phyloP scores from a whole-genome alignment of 2,888 invertebrate genomes.

The Tiliacea citrago region DNA sequence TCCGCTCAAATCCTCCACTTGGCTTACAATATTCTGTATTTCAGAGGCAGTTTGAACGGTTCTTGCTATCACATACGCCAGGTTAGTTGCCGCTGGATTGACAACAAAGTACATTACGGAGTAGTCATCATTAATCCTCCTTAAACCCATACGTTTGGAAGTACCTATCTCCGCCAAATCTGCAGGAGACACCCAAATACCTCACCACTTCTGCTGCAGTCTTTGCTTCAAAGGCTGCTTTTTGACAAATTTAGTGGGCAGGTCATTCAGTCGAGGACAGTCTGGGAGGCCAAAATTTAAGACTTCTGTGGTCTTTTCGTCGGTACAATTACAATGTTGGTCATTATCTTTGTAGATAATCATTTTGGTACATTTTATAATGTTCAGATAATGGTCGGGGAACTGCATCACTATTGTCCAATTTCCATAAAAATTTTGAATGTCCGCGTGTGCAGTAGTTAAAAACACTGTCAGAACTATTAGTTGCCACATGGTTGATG shows the following conservation, averaged over 20 bases:
- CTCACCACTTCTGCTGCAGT: not conserved
- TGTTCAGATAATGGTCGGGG: accelerated
- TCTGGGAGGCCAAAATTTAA: not conserved
- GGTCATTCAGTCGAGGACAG: not conserved
- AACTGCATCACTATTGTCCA: constrained; percentile 9
- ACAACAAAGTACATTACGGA: too few species aligned
- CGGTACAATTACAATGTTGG: constrained; percentile 1
- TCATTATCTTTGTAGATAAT: not conserved
- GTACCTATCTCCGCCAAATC: too few species aligned
- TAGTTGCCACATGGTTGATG: constrained; percentile 7
- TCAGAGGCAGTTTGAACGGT: constrained; percentile 16
- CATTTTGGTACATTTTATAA: not conserved
- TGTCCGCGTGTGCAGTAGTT: not conserved
- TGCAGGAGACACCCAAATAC: not conserved
- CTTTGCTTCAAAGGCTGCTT: not conserved
- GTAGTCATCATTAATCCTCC: constrained; percentile 17
- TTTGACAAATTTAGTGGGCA: not conserved
- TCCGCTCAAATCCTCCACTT: not conserved
- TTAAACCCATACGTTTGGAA: not conserved
- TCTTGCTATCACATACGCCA: constrained; percentile 3
- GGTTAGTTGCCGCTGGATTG: not conserved
- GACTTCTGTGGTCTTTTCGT: not conserved
- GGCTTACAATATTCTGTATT: constrained; percentile 7
- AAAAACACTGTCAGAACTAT: constrained; percentile 8
- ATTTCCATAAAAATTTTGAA: constrained; percentile 2